Base-by-base conservation (phyloP, 2,888 invertebrate genomes). In the Phasia obesa region DNA sequence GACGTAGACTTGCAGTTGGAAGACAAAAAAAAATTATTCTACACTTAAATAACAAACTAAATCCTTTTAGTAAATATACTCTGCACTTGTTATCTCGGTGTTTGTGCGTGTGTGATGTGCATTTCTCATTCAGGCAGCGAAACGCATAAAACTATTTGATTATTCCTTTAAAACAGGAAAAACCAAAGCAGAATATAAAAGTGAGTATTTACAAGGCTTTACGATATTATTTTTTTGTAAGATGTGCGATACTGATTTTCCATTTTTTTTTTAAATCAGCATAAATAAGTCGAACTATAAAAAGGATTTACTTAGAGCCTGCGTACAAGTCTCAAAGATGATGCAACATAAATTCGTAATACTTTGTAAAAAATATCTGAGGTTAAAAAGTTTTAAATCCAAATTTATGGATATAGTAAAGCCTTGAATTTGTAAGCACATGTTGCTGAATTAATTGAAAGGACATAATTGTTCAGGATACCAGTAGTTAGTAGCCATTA, bases 201-300 rank as follows among this genome's bases (percentile, higher is more conserved):
- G n/a, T 53, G 4, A 76, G 51, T 76, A 60, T 76, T 69, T 60
- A 53, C 69, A 60, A 67, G 69, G 60, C 51, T 76, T 69, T 55
- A 7, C 7, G 31, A 21, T 55, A 25, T 51, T 49, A 19, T 47
- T 27, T 69, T 25, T n/a, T 15, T 27, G 25, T 53, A 49, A n/a
- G 17, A 1, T 23, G n/a, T 35, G 53, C 53, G 27, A 31, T 42
- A 4, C 6, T 17, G 17, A 19, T 25, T 17, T 49, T 44, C 59
- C 2, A 1, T 17, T 57, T 55, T 64, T 57, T 49, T 25, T 69
- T 69, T 70, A 62, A 57, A 74, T 85, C 71, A 89, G 86, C 89
- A 89, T 87, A 88, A 88, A 89, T 86, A 86, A 88, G 88, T 87
- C 85, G 81, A 85, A 81, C 84, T 49, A 27, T 59, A 59, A 59